phyloP scores from a whole-genome alignment of 2,888 invertebrate species.

The Xestoiulus laeticollis region DNA sequence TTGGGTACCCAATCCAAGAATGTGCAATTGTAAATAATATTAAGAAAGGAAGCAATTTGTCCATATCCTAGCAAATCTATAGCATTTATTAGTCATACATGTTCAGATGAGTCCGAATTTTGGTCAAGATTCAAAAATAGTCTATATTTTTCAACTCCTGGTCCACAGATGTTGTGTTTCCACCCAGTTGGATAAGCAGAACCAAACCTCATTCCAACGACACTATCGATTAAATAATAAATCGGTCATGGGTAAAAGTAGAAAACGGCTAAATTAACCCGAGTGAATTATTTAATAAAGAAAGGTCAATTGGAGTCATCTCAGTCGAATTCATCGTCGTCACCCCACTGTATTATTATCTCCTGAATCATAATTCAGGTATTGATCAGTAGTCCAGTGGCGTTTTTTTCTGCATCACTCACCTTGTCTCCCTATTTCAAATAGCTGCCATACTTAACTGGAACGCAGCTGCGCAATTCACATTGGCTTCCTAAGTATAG shows the following conservation, averaged over 20 bases:
- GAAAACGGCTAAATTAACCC: conserved; percentile 47
- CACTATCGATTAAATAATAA: background rate
- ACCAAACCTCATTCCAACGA: background rate
- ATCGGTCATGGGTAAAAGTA: conserved; percentile 29
- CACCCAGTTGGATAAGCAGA: too few species aligned
- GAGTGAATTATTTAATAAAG: conserved; percentile 45
- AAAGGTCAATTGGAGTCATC: conserved; percentile 40
- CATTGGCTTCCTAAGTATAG: conserved; percentile 36
- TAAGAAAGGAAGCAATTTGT: too few species aligned
- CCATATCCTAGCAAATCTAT: too few species aligned
- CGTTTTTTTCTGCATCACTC: conserved; percentile 31
- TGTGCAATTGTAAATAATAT: too few species aligned
- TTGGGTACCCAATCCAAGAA: too few species aligned
- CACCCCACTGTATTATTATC: conserved; percentile 45
- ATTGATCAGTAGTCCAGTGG: conserved; percentile 8
- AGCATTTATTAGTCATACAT: too few species aligned
- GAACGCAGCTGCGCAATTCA: conserved; percentile 17
- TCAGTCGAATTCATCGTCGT: background rate
- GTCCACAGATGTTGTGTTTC: too few species aligned
- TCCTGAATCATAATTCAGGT: conserved; percentile 46
- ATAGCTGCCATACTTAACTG: conserved; percentile 20
- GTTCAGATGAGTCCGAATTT: too few species aligned
- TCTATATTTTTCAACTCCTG: too few species aligned
- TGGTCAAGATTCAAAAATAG: too few species aligned
- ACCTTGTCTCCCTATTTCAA: conserved; percentile 26